Conservation (phyloP, 2,797 vertebrate species). For the Gallinago nigripennis region DNA sequence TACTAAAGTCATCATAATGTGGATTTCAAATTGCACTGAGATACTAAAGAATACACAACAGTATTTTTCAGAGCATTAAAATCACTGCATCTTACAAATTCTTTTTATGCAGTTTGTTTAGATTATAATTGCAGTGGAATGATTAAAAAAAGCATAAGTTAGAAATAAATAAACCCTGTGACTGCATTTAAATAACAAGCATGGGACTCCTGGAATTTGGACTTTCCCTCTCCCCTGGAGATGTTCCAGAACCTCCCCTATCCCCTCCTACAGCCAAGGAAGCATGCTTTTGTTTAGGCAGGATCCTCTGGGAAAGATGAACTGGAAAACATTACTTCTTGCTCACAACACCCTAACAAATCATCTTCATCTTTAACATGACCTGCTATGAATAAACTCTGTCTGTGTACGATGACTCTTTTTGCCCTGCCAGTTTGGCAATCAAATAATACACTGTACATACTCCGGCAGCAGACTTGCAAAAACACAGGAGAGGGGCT, state of each 20-base stretch:
- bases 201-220: neutral
- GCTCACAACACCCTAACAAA: constrained; percentile 22
- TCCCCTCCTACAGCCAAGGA: neutral
- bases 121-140: neutral
- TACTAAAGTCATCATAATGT: neutral
- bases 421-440: neutral
- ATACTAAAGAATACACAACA: neutral
- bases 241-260: neutral
- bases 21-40: neutral
- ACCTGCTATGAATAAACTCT: neutral
- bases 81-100: neutral
- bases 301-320: constrained; percentile 4
- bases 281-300: neutral
- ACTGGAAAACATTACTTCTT: neutral
- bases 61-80: neutral
- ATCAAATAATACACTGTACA: neutral
- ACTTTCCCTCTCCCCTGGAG: neutral
- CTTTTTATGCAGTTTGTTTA: neutral
- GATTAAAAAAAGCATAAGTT: neutral
- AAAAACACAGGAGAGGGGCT: neutral
- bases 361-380: neutral
- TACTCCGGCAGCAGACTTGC: neutral
- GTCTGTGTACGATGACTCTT: neutral
- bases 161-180: neutral
- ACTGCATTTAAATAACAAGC: neutral